Base-by-base conservation (phyloP, 2,888 invertebrate species). In the Pycnomerus fuliginosus region DNA sequence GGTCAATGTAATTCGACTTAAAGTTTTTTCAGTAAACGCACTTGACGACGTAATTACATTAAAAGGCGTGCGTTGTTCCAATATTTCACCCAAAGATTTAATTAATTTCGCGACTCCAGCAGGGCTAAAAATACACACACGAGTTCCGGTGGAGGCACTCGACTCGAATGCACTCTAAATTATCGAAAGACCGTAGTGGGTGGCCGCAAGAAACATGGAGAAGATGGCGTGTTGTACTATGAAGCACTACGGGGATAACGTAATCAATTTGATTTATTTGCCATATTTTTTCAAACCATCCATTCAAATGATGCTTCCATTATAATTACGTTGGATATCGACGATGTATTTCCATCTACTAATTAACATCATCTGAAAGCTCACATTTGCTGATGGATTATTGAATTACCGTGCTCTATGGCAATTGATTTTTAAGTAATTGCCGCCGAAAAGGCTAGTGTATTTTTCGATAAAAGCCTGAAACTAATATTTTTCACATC, bases 1-100 rank as follows among this genome's bases (percentile, higher is more conserved):
- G n/a, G n/a, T n/a, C n/a, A n/a, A n/a, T n/a, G n/a, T n/a, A n/a
- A n/a, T n/a, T n/a, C n/a, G n/a, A n/a, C n/a, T n/a, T n/a, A 42
- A 42, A 41, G 46, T 42, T 46, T 48, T 43, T 48, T 48, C 48
- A 48, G 44, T 48, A 48, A 48, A n/a, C n/a, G 31, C 48, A 51
- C 48, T 48, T 51, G 47, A 46, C 48, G 41, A 51, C 46, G 47
- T 47, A 51, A 51, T 51, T 49, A 47, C 47, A 49, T 50, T 49
- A 53, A 53, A 49, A 53, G 47, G 47, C 47, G 48, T 49, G 45
- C 47, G 35, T 44, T 29, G 39, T 40, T 20, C 42, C 47, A 49
- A 49, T 53, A 51, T 48, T 53, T 53, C 48, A 51, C 47, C 43
- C 43, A 42, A 38, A 35, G 44, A 38, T 48, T 52, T 52, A 52